Conservation (phyloP, 64 coral and sea anemone genomes). For the Stichodactyla helianthus region DNA sequence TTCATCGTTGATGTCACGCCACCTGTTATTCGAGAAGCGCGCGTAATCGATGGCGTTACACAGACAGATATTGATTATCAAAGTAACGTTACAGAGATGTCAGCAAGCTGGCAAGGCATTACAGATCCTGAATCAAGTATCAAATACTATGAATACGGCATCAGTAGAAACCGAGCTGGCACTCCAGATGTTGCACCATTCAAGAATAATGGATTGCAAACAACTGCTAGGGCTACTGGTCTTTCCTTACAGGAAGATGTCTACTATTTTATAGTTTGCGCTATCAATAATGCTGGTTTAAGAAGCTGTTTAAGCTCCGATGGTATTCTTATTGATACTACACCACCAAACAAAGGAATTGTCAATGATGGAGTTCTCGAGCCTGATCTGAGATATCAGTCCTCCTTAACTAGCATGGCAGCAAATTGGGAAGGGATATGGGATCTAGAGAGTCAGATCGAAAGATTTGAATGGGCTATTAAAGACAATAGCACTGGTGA, state of each 20-base stretch:
- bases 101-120: slow-evolving; percentile 62
- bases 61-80: slow-evolving; percentile 84
- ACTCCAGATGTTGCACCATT: slow-evolving; percentile 54
- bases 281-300: slow-evolving; percentile 76
- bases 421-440: slow-evolving; percentile 96
- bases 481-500: slow-evolving; percentile 43
- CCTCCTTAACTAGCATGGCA: slow-evolving; percentile 52
- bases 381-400: slow-evolving; percentile 83
- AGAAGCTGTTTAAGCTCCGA: slow-evolving; percentile 72
- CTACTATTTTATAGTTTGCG: slow-evolving; percentile 86
- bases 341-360: slow-evolving; percentile 65
- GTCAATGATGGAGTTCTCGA: slow-evolving; percentile 90
- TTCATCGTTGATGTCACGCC: slow-evolving; percentile 66
- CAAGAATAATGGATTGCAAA: slow-evolving; percentile 31
- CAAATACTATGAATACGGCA: slow-evolving; percentile 60
- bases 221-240: slow-evolving; percentile 28
- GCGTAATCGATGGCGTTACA: slow-evolving; percentile 64
- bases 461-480: slow-evolving; percentile 83
- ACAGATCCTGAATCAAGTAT: slow-evolving; percentile 71
- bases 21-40: slow-evolving; percentile 52
- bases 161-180: slow-evolving; percentile 64
- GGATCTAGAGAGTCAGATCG: slow-evolving; percentile 79
- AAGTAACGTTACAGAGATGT: slow-evolving; percentile 51
- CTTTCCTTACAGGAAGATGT: slow-evolving; percentile 71
- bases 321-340: slow-evolving; percentile 81